Percentiles rank a stretch among this genome's conserved stretches.
These are phyloP conservation scores for Chrysolina americana DNA, from an alignment of 2,888 invertebrate genomes.

Conservation along the genomic window DNA sequence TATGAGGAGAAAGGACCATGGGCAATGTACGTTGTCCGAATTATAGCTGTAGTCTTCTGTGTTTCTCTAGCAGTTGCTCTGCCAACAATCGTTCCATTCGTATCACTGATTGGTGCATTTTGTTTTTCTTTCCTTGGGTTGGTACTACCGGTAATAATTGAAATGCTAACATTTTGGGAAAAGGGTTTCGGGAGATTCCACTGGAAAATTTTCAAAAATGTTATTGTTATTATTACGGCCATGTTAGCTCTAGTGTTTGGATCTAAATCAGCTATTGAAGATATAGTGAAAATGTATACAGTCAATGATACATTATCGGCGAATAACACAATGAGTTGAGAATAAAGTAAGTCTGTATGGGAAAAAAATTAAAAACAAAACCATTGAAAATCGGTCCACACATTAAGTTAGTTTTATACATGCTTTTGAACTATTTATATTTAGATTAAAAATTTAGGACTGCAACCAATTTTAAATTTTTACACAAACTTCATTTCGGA, in stretches of 20 bases:
- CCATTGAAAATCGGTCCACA: background rate
- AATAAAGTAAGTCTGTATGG: background rate
- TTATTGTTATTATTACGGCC: slow-evolving; percentile 84
- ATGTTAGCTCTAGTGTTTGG: slow-evolving; percentile 87
- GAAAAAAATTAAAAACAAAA: background rate
- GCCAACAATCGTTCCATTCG: slow-evolving; percentile 90
- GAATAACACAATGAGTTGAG: slow-evolving; percentile 6
- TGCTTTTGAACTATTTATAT: background rate
- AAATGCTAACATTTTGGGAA: slow-evolving; percentile 89
- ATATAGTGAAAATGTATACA: slow-evolving; percentile 70
- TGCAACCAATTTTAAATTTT: background rate
- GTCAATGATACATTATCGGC: background rate
- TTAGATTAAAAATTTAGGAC: background rate
- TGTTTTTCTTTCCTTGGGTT: slow-evolving; percentile 94
- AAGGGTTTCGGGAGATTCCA: slow-evolving; percentile 82
- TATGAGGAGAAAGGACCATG: slow-evolving; percentile 74
- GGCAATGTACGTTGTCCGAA: slow-evolving; percentile 84
- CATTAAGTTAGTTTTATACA: background rate
- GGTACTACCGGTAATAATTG: slow-evolving; percentile 88
- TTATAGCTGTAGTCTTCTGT: slow-evolving; percentile 77
- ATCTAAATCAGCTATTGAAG: slow-evolving; percentile 77
- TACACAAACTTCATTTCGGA: background rate
- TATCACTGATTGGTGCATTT: slow-evolving; percentile 93
- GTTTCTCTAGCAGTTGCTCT: slow-evolving; percentile 87
- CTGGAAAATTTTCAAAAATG: slow-evolving; percentile 85